phyloP scores from a whole-genome alignment of 2,113 vertebrate genomes.

The Todiramphus chloris region DNA sequence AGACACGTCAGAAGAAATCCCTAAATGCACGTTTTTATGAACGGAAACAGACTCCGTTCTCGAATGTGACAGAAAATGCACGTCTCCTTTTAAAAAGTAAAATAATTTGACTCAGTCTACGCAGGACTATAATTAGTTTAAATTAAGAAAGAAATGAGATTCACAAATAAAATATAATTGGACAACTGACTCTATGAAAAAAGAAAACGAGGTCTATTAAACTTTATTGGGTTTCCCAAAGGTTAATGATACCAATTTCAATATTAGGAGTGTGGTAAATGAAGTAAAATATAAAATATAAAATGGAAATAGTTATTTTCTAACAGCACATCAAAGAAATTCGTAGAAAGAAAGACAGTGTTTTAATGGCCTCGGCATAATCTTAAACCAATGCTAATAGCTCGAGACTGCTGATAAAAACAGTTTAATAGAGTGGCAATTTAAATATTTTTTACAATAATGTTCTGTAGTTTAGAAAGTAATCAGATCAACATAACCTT shows the following conservation, averaged over 20 bases:
- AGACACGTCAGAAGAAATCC: background rate
- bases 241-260: constrained; percentile 77
- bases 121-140: constrained; percentile 63
- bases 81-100: constrained; percentile 58
- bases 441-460: constrained; percentile 82
- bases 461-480: constrained; percentile 81
- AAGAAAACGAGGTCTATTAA: constrained; percentile 76
- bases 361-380: constrained; percentile 76
- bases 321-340: constrained; percentile 71
- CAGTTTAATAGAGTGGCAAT: constrained; percentile 80
- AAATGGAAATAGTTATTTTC: constrained; percentile 73
- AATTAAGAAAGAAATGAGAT: constrained; percentile 73
- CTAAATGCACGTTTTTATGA: background rate
- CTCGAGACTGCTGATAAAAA: constrained; percentile 71
- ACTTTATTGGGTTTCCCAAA: constrained; percentile 77
- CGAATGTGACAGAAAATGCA: constrained; percentile 17
- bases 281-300: constrained; percentile 74
- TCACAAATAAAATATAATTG: constrained; percentile 79
- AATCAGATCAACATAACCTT: constrained; percentile 84
- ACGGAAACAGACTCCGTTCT: constrained; percentile 9
- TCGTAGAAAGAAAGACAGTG: constrained; percentile 66
- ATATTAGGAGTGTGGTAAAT: constrained; percentile 75
- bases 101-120: constrained; percentile 34
- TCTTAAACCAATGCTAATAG: constrained; percentile 76
- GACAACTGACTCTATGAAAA: constrained; percentile 71